Conservation (phyloP, 1,140 invertebrate genomes). For the Camponotus pennsylvanicus region DNA sequence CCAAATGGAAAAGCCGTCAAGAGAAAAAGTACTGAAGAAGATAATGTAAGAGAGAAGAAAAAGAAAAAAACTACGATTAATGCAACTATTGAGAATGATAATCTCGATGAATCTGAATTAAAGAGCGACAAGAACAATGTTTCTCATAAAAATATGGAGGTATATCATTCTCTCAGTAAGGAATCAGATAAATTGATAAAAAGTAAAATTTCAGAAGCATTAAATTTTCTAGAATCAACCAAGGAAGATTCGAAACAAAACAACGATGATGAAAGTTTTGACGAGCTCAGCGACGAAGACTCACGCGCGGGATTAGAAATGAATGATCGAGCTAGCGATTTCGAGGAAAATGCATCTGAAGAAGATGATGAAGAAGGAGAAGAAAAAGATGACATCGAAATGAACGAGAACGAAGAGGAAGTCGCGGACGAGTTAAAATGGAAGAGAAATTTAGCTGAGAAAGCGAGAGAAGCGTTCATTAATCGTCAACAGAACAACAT, state of each 20-base stretch:
- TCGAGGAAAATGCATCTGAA: slow-evolving; percentile 64
- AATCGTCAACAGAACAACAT: slow-evolving; percentile 49
- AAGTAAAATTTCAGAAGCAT: slow-evolving; percentile 65
- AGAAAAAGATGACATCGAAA: slow-evolving; percentile 68
- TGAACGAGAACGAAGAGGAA: slow-evolving; percentile 78
- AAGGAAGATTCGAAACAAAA: not conserved
- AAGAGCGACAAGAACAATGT: not conserved
- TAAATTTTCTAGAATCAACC: slow-evolving; percentile 5
- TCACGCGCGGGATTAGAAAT: slow-evolving; percentile 68
- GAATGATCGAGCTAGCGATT: slow-evolving; percentile 72
- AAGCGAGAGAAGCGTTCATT: slow-evolving; percentile 55
- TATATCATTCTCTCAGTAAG: slow-evolving; percentile 67
- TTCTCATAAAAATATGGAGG: not conserved
- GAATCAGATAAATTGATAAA: slow-evolving; percentile 66
- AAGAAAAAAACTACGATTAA: not conserved
- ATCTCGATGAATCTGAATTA: not conserved
- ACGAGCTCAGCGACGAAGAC: slow-evolving; percentile 84
- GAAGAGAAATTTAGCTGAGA: slow-evolving; percentile 66
- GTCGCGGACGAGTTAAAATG: slow-evolving; percentile 73
- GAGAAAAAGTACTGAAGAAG: slow-evolving; percentile 45
- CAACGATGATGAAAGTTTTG: slow-evolving; percentile 80
- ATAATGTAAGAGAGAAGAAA: slow-evolving; percentile 28
- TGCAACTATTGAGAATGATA: slow-evolving; percentile 4
- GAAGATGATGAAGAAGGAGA: slow-evolving; percentile 57
- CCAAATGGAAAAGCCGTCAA: slow-evolving; percentile 18